Evolutionary conservation across 2,888 invertebrate species (phyloP), one percentile per base, ranked within the genome.

Genomic region (Anticlea derivata): DNA sequence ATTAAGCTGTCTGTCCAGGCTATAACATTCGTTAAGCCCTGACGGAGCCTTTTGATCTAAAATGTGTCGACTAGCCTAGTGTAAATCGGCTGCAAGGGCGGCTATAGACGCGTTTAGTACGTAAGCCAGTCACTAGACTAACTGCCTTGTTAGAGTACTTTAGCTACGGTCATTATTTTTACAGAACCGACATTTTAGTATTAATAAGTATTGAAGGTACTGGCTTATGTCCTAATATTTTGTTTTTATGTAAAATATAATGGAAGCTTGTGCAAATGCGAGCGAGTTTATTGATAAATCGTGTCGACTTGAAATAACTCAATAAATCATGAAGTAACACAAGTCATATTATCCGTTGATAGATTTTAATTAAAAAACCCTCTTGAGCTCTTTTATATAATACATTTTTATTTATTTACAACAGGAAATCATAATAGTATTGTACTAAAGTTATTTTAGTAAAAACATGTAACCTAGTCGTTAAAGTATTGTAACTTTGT

Each of bases 401-500:
- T n/a, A n/a, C n/a, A 11, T 7, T 11, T 30, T 30, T 30, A 12
- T 4, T 2, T 30, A 6, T 10, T 6, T 12, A 30, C 12, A 30
- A 30, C 12, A 12, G 30, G 13, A 5, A 2, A 29, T 13, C 12
- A 12, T 30, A 30, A 12, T 12, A 24, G 10, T 24, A n/a, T 37
- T 37, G 23, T 24, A 33, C 27, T 20, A 17, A 43, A 33, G 13
- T 33, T 29, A 24, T 33, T 33, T 23, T 43, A 24, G 26, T 30
- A 26, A 37, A 48, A 24, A 17, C 41, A 27, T 48, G 17, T 48
- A 55, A 54, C 31, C 60, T 63, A 65, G 63, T 65, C 61, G 41
- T 29, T 58, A 41, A 50, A 57, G 50, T 55, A 58, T 57, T 54
- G 55, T 49, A 58, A 55, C 62, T 60, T 64, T 63, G 24, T 68